A percentile compares a stretch with the other conserved stretches of the same genome.
Conservation (phyloP, 2,888 invertebrate species). For the Omphaloscelis lunosa region DNA sequence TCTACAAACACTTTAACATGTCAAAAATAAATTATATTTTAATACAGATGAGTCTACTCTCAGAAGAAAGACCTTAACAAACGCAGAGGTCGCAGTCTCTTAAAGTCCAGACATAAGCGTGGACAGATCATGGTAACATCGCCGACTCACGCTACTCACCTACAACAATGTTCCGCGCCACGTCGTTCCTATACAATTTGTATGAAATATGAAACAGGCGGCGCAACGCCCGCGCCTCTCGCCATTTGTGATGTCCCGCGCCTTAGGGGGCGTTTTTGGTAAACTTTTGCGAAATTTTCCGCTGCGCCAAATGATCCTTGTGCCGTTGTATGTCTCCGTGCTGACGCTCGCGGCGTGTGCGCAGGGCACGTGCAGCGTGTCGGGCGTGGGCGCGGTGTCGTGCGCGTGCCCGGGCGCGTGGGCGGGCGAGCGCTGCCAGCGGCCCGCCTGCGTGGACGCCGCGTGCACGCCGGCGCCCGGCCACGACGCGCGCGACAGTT, state of each 20-base stretch:
- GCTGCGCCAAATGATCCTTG: background rate
- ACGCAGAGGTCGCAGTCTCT: background rate
- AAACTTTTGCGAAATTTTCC: background rate
- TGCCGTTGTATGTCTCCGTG: background rate
- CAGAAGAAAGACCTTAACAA: background rate
- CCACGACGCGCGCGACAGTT: conserved; percentile 33
- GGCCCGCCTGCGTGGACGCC: conserved; percentile 92
- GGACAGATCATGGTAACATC: background rate
- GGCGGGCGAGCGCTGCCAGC: conserved; percentile 93
- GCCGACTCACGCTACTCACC: background rate
- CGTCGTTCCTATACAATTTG: too few species aligned
- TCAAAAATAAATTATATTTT: background rate
- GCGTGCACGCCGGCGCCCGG: conserved; percentile 73
- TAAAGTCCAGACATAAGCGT: background rate
- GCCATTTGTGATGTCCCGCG: too few species aligned
- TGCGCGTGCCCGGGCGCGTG: conserved; percentile 93
- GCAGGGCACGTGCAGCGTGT: conserved; percentile 78
- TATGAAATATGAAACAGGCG: too few species aligned
- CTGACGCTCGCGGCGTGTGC: background rate
- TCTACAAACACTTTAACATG: too few species aligned
- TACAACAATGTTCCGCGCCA: too few species aligned
- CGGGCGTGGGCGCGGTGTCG: conserved; percentile 75
- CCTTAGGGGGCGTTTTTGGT: too few species aligned
- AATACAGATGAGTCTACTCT: background rate
- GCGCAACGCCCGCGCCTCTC: too few species aligned